Conservation (phyloP, 2,113 vertebrate species). For the Nerophis ophidion region DNA sequence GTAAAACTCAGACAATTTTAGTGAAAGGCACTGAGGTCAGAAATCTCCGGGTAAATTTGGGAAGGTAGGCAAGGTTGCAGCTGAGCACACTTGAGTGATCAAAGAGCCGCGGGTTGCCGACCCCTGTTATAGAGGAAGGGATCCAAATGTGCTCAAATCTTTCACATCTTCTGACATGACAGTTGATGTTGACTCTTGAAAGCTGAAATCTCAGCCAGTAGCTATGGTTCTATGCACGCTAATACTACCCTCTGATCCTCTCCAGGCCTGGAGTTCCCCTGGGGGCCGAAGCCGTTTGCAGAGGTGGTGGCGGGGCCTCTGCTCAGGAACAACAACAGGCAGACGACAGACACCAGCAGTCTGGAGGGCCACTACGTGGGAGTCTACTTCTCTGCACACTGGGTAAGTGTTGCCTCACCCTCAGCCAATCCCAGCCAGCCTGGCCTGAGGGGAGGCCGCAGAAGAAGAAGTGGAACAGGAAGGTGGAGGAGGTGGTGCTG, state of each 20-base stretch:
- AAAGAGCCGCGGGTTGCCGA: too few species aligned
- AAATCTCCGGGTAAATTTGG: too few species aligned
- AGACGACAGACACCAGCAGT: slow-evolving; percentile 83
- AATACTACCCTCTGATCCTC: not conserved
- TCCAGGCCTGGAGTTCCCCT: slow-evolving; percentile 94
- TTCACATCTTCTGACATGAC: too few species aligned
- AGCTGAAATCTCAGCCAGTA: too few species aligned
- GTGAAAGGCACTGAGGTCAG: too few species aligned
- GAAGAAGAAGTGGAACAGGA: slow-evolving; percentile 16
- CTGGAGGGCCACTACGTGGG: slow-evolving; percentile 91
- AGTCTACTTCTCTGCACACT: slow-evolving; percentile 97
- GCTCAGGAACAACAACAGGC: slow-evolving; percentile 81
- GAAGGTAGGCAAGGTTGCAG: too few species aligned
- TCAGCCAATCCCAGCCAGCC: slow-evolving; percentile 17
- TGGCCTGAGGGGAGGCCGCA: slow-evolving; percentile 13
- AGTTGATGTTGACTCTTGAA: too few species aligned
- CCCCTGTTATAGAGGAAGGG: too few species aligned
- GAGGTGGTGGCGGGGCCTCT: slow-evolving; percentile 92
- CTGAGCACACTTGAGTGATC: too few species aligned
- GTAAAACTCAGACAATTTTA: too few species aligned
- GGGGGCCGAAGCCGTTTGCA: slow-evolving; percentile 97
- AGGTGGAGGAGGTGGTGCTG: slow-evolving; percentile 21
- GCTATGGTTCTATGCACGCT: too few species aligned
- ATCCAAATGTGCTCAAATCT: too few species aligned
- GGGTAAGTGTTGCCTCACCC: slow-evolving; percentile 77